Conservation (phyloP, 2,797 vertebrate species). For the Anniella stebbinsi region DNA sequence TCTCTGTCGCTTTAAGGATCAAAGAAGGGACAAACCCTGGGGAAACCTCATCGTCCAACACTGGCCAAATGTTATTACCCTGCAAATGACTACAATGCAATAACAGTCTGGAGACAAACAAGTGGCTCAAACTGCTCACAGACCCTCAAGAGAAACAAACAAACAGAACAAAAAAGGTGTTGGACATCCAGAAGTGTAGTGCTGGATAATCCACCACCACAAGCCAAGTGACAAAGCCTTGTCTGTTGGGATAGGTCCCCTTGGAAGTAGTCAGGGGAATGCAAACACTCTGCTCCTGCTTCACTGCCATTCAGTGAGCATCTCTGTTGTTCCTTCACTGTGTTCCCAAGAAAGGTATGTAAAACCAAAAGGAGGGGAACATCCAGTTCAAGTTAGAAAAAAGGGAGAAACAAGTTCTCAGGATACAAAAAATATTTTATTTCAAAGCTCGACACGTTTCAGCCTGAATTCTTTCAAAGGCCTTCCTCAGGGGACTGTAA, state of each 20-base stretch:
- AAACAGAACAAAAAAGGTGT: not conserved
- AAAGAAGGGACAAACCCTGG: not conserved
- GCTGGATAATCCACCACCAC: not conserved
- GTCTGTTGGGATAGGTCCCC: not conserved
- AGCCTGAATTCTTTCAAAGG: no score
- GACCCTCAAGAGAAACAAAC: not conserved
- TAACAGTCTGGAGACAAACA: not conserved
- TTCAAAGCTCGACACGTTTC: no score
- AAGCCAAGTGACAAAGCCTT: not conserved
- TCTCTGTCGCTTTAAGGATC: not conserved
- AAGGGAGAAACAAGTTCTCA: no score
- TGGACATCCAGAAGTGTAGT: not conserved
- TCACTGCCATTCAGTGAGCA: not conserved
- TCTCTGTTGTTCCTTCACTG: not conserved
- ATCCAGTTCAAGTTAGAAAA: no score
- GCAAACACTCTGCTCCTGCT: not conserved
- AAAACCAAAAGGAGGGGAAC: no score
- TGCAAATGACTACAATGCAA: not conserved
- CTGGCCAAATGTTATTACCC: not conserved
- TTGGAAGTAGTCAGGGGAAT: not conserved
- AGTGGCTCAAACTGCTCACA: not conserved
- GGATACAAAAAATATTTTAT: no score
- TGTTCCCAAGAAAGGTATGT: not conserved
- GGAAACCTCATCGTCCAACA: not conserved
- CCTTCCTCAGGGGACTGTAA: no score